phyloP scores from a whole-genome alignment of 1,140 invertebrate genomes.

The Lanistes nyassanus region DNA sequence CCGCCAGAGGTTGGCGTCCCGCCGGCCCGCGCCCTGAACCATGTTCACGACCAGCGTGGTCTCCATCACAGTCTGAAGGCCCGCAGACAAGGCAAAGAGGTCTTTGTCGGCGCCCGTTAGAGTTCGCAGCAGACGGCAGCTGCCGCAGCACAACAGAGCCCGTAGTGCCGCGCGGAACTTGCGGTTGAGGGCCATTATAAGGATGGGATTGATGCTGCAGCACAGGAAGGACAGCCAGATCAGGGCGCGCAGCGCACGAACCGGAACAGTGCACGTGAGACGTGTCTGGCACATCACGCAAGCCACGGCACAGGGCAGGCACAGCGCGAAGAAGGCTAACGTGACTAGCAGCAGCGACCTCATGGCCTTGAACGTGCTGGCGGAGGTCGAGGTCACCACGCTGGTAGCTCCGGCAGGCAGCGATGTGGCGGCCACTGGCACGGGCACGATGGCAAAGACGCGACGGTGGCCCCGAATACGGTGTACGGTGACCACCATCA shows the following conservation, averaged over 20 bases:
- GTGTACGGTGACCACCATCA: slow-evolving; percentile 28
- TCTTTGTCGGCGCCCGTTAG: slow-evolving; percentile 9
- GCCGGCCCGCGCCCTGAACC: slow-evolving; percentile 12
- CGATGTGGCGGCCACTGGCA: slow-evolving; percentile 11
- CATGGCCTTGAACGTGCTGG: slow-evolving; percentile 33
- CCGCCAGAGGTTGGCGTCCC: slow-evolving; percentile 3
- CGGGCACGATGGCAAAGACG: slow-evolving; percentile 33
- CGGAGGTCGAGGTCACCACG: slow-evolving; percentile 2
- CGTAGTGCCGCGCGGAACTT: slow-evolving; percentile 26
- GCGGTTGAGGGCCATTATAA: slow-evolving; percentile 37
- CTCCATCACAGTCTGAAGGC: slow-evolving; percentile 34
- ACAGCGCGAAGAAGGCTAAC: slow-evolving; percentile 23
- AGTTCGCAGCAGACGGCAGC: not conserved
- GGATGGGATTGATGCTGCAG: slow-evolving; percentile 36
- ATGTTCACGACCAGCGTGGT: slow-evolving; percentile 32
- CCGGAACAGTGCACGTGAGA: not conserved
- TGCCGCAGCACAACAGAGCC: not conserved
- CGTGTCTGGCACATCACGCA: slow-evolving; percentile 14
- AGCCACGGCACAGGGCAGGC: slow-evolving; percentile 26
- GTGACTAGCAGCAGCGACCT: slow-evolving; percentile 33
- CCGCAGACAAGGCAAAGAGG: slow-evolving; percentile 30
- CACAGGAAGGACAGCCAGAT: slow-evolving; percentile 40
- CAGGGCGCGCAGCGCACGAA: slow-evolving; percentile 8
- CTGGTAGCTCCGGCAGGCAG: not conserved
- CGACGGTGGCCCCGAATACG: slow-evolving; percentile 33